Evolutionary conservation across 2,888 invertebrate species (phyloP).

Genomic region (Sialis fuliginosa): DNA sequence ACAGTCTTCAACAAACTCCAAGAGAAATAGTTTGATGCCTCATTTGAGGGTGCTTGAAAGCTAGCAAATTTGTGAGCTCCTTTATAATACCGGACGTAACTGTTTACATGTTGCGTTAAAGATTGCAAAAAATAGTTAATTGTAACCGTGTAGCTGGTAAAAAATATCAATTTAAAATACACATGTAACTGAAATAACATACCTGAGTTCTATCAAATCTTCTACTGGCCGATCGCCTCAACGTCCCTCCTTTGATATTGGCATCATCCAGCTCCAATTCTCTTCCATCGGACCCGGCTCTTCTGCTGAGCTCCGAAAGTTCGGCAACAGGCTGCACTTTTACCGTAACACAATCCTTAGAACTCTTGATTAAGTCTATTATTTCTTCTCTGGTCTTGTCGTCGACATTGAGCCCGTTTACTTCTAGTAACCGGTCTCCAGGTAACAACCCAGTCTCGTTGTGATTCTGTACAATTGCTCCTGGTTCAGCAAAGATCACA

Average conservation of each 20-base stretch:
- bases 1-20: too few relatives aligned
- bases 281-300: slow-evolving; percentile 50
- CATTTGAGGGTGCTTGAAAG: too few relatives aligned
- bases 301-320: slow-evolving; percentile 71
- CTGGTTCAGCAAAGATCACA: slow-evolving; percentile 83
- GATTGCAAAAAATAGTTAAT: too few relatives aligned
- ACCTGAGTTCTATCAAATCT: slow-evolving; percentile 49
- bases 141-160: too few relatives aligned
- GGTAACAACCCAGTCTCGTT: slow-evolving; percentile 76
- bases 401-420: slow-evolving; percentile 73
- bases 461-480: slow-evolving; percentile 45
- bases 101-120: too few relatives aligned
- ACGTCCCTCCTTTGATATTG: slow-evolving; percentile 52
- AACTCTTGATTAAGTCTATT: slow-evolving; percentile 81
- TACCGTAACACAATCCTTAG: slow-evolving; percentile 63
- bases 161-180: too few relatives aligned
- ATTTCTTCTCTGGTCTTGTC: slow-evolving; percentile 77
- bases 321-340: slow-evolving; percentile 92
- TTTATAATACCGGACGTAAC: too few relatives aligned
- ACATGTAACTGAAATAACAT: slow-evolving; percentile 19
- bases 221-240: slow-evolving; percentile 66
- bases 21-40: too few relatives aligned
- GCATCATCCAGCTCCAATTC: slow-evolving; percentile 50
- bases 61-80: too few relatives aligned
- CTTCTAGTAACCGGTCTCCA: slow-evolving; percentile 86